Percentiles rank a stretch among this genome's conserved stretches.
Conservation (phyloP, 1,140 invertebrate genomes). For the Brevipalpus yothersi region DNA sequence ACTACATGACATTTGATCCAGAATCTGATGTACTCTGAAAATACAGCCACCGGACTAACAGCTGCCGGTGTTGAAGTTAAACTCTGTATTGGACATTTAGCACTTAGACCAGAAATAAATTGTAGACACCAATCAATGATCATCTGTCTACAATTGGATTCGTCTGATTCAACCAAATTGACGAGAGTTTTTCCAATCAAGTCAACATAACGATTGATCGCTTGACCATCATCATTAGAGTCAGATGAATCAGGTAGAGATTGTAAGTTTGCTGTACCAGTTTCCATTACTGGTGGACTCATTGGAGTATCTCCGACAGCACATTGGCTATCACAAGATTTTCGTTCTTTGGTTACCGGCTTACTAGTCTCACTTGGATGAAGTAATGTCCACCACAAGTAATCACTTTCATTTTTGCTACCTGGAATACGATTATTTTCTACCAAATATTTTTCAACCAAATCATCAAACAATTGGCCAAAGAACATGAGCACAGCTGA, state of each 20-base stretch:
- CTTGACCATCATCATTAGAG: not conserved
- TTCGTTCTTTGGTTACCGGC: not conserved
- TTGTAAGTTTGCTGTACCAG: not conserved
- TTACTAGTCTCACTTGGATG: not conserved
- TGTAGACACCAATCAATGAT: not conserved
- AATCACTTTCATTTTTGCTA: not conserved
- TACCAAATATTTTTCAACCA: not conserved
- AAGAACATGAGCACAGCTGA: slow-evolving; percentile 2
- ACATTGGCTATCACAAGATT: not conserved
- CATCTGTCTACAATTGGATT: not conserved
- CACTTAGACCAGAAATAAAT: not conserved
- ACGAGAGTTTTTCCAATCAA: not conserved
- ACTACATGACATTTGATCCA: slow-evolving; percentile 8
- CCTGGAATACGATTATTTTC: not conserved
- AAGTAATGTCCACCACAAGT: not conserved
- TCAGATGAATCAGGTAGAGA: not conserved
- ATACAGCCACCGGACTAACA: not conserved
- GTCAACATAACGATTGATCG: not conserved
- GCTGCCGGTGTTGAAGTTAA: not conserved
- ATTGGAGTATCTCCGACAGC: not conserved
- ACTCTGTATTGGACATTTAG: not conserved
- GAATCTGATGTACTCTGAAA: not conserved
- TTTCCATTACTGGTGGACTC: not conserved
- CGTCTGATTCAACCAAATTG: not conserved
- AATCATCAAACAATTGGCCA: slow-evolving; percentile 3